A percentile compares a stretch with the other conserved stretches of the same genome.
phyloP scores from a whole-genome alignment of 2,888 invertebrate genomes.

The Sabatieria punctata region DNA sequence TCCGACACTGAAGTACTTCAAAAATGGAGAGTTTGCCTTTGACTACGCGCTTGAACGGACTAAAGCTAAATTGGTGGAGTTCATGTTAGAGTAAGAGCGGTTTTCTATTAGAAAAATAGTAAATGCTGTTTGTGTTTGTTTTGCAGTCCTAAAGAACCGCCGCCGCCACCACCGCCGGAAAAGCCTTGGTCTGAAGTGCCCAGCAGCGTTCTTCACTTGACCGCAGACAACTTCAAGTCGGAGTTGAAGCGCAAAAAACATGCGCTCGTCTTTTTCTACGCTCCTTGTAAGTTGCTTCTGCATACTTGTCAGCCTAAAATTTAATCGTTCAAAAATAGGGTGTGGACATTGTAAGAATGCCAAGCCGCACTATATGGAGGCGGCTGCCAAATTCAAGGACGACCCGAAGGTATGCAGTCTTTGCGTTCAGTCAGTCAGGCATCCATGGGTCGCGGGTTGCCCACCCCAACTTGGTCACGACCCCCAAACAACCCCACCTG shows the following conservation, averaged over 20 bases:
- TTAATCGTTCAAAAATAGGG: conserved; percentile 42
- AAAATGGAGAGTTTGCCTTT: conserved; percentile 55
- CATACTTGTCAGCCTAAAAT: not conserved
- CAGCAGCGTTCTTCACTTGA: conserved; percentile 57
- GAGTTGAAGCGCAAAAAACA: conserved; percentile 67
- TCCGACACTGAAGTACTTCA: conserved; percentile 60
- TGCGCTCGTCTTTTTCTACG: conserved; percentile 73
- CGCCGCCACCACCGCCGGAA: conserved; percentile 63
- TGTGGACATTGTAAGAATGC: conserved; percentile 56
- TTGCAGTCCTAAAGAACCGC: conserved; percentile 51
- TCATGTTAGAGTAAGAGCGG: conserved; percentile 51
- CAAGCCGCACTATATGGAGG: conserved; percentile 59
- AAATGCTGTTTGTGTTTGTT: not conserved
- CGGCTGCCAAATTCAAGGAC: conserved; percentile 55
- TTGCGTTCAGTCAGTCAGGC: no score
- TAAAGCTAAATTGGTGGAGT: conserved; percentile 56
- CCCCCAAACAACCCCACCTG: no score
- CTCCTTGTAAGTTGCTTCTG: conserved; percentile 53
- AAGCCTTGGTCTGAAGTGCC: conserved; percentile 57
- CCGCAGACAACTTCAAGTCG: conserved; percentile 51
- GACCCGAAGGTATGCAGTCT: conserved; percentile 45
- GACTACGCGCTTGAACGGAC: conserved; percentile 52
- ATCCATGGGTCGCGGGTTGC: no score
- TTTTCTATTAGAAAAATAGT: not conserved
- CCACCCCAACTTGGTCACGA: no score